A percentile compares a stretch with the other conserved stretches of the same genome.
phyloP scores from a whole-genome alignment of 2,888 invertebrate genomes.

The Limnephilus auricula region DNA sequence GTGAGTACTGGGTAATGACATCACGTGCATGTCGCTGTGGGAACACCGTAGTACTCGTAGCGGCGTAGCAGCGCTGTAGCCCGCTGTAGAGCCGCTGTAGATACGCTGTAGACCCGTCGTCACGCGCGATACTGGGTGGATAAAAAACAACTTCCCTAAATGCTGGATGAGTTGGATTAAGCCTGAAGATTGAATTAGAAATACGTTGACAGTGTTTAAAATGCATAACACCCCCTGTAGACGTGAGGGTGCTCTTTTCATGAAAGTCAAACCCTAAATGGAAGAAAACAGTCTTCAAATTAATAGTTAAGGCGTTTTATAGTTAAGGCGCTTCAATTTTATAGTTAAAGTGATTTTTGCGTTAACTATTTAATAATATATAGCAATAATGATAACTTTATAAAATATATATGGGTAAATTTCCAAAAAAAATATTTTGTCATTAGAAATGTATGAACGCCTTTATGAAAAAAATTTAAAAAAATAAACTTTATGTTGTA shows the following conservation, averaged over 20 bases:
- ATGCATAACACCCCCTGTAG: not conserved
- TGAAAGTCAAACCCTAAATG: not conserved
- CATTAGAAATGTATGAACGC: no score
- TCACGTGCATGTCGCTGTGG: conserved; percentile 21
- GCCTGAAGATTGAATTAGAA: conserved; percentile 18
- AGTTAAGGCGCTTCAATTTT: no score
- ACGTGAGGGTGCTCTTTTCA: not conserved
- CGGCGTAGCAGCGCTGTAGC: not conserved
- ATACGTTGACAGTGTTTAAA: conserved; percentile 29
- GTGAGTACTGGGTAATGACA: conserved; percentile 24
- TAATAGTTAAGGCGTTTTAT: no score
- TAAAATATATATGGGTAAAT: no score
- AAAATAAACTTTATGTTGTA: no score
- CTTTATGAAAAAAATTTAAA: no score
- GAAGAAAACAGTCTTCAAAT: no score
- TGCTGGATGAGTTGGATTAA: conserved; percentile 9
- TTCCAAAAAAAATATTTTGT: no score
- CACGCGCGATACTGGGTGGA: conserved; percentile 2
- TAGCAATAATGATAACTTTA: no score
- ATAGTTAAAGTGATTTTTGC: no score
- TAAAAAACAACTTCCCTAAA: conserved; percentile 25
- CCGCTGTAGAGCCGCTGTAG: no score
- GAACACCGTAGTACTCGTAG: not conserved
- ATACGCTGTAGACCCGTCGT: not conserved
- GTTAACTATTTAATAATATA: no score